A percentile compares a stretch with the other conserved stretches of the same genome.
Conservation (phyloP, 2,113 vertebrate genomes). For the Salvelinus sp. region DNA sequence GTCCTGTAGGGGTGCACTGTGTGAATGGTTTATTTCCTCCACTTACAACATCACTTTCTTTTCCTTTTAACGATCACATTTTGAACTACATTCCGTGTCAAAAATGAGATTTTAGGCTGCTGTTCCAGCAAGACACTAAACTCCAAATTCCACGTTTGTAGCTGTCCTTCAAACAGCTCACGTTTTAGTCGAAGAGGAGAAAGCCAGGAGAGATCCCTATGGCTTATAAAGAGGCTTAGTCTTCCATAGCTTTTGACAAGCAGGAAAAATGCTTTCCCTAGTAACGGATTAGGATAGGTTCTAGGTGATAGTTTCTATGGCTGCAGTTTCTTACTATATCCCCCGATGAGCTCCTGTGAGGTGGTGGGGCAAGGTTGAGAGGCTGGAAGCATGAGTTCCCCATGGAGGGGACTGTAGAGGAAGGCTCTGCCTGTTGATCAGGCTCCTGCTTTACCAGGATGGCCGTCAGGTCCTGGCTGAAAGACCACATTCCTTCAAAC, state of each 20-base stretch:
- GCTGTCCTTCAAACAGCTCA: background rate
- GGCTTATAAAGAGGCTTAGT: no score
- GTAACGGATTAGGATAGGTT: no score
- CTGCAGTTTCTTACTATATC: constrained; percentile 73
- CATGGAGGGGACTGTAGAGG: constrained; percentile 61
- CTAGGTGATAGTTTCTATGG: no score
- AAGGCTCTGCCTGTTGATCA: constrained; percentile 76
- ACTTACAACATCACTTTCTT: background rate
- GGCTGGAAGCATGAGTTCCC: constrained; percentile 57
- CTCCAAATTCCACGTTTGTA: background rate
- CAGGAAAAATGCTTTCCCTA: no score
- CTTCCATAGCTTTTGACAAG: no score
- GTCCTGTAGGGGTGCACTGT: constrained; percentile 40
- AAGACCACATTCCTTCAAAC: constrained; percentile 86
- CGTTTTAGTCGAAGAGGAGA: no score
- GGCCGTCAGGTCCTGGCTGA: constrained; percentile 91
- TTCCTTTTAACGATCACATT: background rate
- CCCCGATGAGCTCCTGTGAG: constrained; percentile 78
- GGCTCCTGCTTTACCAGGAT: constrained; percentile 97
- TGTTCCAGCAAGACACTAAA: background rate
- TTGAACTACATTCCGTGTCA: background rate
- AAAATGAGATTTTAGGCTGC: background rate
- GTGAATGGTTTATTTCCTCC: constrained; percentile 32
- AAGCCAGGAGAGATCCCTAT: no score
- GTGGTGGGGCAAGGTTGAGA: constrained; percentile 81